Base-by-base conservation (phyloP, 2,888 invertebrate species). In the Drosophila fulvimacula region DNA sequence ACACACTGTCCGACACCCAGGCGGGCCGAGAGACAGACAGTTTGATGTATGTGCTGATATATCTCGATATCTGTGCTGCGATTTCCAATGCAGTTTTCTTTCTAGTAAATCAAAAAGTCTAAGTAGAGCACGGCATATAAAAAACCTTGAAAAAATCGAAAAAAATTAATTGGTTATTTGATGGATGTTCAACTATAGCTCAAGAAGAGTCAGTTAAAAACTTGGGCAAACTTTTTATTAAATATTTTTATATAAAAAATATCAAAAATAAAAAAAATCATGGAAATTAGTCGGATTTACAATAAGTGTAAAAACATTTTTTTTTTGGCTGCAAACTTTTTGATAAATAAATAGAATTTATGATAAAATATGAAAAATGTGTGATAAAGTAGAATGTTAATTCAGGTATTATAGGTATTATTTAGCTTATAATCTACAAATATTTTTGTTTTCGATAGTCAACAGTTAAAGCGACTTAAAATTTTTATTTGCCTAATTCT, bases 1-100 rank as follows among this genome's bases (percentile, higher is more conserved):
- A 65, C 69, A 59, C 68, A 42, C 61, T 55, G 57, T 63, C 73
- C 53, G 82, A 82, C 49, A 11, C 30, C 5, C 27, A 17, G 9
- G 9, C 46, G 0, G 48, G 13, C 4, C 19, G 49, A 15, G 13
- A 17, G 48, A 11, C 17, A 34, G 49, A 32, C 88, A 88, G 80
- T 65, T 85, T 82, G 82, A 82, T 85, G 69, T 55, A 86, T 86
- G 76, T 53, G 49, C 64, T 51, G 79, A 73, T 78, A 73, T 64
- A 73, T 64, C 52, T 60, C 15, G 19, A 46, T 46, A 64, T 49
- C 61, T 73, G 19, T 72, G 24, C 53, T 62, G 19, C 42, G 55
- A 70, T 58, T 64, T 76, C 58, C 51, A 55, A 38, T 57, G 7
- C 49, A 24, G 38, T 27, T 51, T 42, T 34, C 1, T 32, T 52